Conservation (phyloP, 2,797 vertebrate species). For the Pangasius mekongensis region DNA sequence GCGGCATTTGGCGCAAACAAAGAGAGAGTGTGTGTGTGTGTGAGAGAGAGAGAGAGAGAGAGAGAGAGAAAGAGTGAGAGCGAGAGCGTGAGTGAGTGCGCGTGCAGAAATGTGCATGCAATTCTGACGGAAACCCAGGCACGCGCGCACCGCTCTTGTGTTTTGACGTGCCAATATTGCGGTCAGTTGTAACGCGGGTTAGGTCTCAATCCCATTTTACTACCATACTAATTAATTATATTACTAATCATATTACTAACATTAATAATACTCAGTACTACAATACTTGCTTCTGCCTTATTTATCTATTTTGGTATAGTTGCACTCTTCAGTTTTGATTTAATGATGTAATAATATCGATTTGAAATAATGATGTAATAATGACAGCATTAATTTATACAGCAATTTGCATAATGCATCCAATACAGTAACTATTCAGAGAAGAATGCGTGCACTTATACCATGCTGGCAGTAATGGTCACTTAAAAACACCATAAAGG, state of each 20-base stretch:
- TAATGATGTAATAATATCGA: not conserved
- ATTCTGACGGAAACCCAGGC: not conserved
- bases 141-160: not conserved
- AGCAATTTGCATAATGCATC: not conserved
- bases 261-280: not conserved
- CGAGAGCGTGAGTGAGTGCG: not conserved
- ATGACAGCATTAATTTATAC: not conserved
- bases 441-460: not conserved
- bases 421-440: not conserved
- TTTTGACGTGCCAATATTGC: not conserved
- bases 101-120: not conserved
- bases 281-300: not conserved
- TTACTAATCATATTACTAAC: not conserved
- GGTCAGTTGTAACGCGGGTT: not conserved
- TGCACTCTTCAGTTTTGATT: not conserved
- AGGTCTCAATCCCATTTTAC: not conserved
- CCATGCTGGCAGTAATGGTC: not conserved
- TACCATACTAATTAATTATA: not conserved
- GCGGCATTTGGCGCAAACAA: conserved; percentile 32
- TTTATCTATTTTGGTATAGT: not conserved
- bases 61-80: not conserved
- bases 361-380: not conserved
- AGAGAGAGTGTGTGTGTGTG: not conserved
- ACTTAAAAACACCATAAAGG: not conserved
- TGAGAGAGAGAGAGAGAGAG: no score